Evolutionary conservation across 2,113 vertebrate genomes (phyloP), one percentile per base, ranked within the genome.

Genomic region (Benitochromis conjunctus): DNA sequence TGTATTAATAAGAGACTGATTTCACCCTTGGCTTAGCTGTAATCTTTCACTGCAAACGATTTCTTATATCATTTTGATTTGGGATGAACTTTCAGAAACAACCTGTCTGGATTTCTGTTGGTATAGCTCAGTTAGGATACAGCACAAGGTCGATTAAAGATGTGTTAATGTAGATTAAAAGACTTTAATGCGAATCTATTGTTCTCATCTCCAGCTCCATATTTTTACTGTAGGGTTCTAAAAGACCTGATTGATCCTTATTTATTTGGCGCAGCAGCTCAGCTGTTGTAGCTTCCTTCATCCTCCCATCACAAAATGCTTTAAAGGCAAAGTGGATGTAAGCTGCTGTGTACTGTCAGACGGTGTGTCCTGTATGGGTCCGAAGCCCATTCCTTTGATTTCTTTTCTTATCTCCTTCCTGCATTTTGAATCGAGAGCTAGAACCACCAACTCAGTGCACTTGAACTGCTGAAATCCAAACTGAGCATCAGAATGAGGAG

Each of bases 281-380:
- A 12, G 18, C 34, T 36, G 9, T 60, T 34, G 34, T 10, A 62
- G 60, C 60, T 38, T 64, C 36, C 60, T 64, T 64, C 34, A 7
- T 13, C 60, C 60, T 64, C 34, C 60, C 34, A 3, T 38, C 34
- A 38, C 60, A 38, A 19, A 34, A 64, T n/a, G 18, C 60, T 64
- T 38, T 64, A 38, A 38, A 64, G 60, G 34, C 34, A 64, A 64
- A 41, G 34, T 66, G 34, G 34, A 66, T 66, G 19, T 13, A 66
- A 13, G 62, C 34, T 38, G 19, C 19, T 66, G 62, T n/a, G 34
- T 62, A 36, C 2, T 62, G 29, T n/a, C 58, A 62, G 58, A 6
- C 18, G 11, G 19, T 64, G 62, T 3, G 0, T 24, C 36, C 36
- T 2, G 2, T 41, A 14, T 3, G 62, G 62, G 11, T 38, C 62